These are phyloP conservation scores for Zoanthus gigantus DNA, from an alignment of 92 coral and sea anemone genomes.

Conservation along the genomic window DNA sequence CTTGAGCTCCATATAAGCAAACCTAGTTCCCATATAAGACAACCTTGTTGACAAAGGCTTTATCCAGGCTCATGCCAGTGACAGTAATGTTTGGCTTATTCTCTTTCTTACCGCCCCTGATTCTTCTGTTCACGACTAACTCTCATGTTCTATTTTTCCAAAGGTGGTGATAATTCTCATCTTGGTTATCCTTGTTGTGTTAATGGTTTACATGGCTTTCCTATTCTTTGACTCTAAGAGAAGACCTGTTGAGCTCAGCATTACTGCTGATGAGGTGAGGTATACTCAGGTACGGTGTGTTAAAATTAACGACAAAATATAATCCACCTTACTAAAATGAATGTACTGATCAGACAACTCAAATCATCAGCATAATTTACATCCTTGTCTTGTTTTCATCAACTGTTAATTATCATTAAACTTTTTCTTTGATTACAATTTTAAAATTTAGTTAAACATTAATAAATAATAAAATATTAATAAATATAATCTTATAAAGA, in stretches of 20 bases:
- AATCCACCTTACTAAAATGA: background rate
- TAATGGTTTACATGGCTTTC: slow-evolving; percentile 77
- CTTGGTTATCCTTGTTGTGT: slow-evolving; percentile 69
- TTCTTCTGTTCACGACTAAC: background rate
- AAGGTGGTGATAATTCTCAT: slow-evolving; percentile 94
- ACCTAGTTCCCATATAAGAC: too few relatives aligned
- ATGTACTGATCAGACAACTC: background rate
- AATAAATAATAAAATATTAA: too few relatives aligned
- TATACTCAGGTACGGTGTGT: slow-evolving; percentile 14
- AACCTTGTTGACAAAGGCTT: too few relatives aligned
- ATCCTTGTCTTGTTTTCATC: too few relatives aligned
- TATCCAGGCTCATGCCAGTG: too few relatives aligned
- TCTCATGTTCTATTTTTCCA: too few relatives aligned
- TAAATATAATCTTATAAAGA: too few relatives aligned
- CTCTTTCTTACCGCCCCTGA: too few relatives aligned
- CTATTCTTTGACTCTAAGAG: slow-evolving; percentile 80
- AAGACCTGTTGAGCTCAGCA: slow-evolving; percentile 82
- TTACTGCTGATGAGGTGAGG: slow-evolving; percentile 85
- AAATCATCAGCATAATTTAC: background rate
- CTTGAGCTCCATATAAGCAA: too few relatives aligned
- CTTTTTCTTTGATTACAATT: too few relatives aligned
- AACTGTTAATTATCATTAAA: too few relatives aligned
- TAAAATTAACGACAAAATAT: background rate
- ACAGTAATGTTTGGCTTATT: too few relatives aligned
- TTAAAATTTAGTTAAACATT: background rate